These are phyloP conservation scores for Etia nguti DNA, from an alignment of 2,113 vertebrate genomes.

Conservation along the genomic window DNA sequence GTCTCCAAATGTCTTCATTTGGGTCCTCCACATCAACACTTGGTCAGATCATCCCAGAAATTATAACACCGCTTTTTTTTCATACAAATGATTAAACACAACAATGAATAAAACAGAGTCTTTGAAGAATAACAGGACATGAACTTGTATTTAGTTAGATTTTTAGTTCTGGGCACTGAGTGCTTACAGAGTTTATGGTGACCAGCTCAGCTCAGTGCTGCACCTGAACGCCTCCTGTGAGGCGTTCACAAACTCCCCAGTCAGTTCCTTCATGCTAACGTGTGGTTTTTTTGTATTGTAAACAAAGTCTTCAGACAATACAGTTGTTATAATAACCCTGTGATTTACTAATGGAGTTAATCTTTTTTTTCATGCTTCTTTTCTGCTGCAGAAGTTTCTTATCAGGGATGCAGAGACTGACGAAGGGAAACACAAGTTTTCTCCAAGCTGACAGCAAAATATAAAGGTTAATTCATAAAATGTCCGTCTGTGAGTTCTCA, in stretches of 20 bases:
- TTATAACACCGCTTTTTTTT: background rate
- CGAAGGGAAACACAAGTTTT: background rate
- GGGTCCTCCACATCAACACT: background rate
- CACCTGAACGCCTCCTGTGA: too few relatives aligned
- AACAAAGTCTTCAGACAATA: background rate
- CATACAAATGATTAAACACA: background rate
- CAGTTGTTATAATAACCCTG: background rate
- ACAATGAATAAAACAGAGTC: background rate
- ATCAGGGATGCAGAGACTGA: background rate
- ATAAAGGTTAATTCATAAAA: fast-evolving
- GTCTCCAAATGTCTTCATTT: background rate
- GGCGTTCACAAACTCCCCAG: background rate
- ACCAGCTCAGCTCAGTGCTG: background rate
- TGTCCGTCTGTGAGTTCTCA: background rate
- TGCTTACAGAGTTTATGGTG: background rate
- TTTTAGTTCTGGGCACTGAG: background rate
- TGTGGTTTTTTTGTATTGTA: background rate
- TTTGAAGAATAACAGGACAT: background rate
- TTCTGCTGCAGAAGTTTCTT: background rate
- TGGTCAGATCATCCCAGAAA: background rate
- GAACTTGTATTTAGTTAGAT: background rate
- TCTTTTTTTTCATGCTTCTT: background rate
- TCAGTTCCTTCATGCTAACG: background rate
- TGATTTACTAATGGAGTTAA: background rate
- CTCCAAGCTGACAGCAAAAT: background rate